Base-by-base conservation (phyloP, 2,797 vertebrate species). In the Enteromius viviparus region DNA sequence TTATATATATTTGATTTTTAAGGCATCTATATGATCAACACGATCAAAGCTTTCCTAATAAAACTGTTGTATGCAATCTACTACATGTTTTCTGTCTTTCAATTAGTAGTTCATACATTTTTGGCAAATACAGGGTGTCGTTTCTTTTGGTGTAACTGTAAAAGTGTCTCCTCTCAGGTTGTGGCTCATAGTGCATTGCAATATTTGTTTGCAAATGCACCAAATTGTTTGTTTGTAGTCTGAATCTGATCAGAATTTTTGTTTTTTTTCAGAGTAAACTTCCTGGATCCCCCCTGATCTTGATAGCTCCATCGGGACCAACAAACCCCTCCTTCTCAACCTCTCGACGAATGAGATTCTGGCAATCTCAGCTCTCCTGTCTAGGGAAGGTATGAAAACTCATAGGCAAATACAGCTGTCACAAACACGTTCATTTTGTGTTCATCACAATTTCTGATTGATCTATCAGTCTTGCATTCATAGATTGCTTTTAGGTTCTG, bases 341-440 rank as follows among this genome's bases (percentile, higher is more conserved):
- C 11, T 98, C 97, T 1, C 95, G 98, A 0, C 94, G 98, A 81
- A 97, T 98, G 90, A 96, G 97, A 51, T 99, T 99, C 93, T 99
- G 98, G 98, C 97, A 99, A 88, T 98, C 98, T 0, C 98, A 99
- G 92, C 96, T 99, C 26, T 97, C 97, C 86, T 99, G 98, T 88
- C 92, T 99, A 77, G 98, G 98, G 85, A 99, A 99, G 97, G 98
- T 97, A 81, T 7, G 89, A 89, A 60, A 34, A 37, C 3, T 9
- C 74, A 34, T 23, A 65, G 19, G 14, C 8, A 3, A 19, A 26
- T 14, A 26, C n/a, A 26, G 58, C 58, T 5, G 26, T 62, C 60
- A 7, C 26, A 14, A 26, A 7, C 65, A 55, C 34, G 32, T 79
- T 37, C 47, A 40, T 53, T 17, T 37, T 81, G 74, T 68, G 23